phyloP scores from a whole-genome alignment of 2,888 invertebrate species.

The Polyploca ridens region DNA sequence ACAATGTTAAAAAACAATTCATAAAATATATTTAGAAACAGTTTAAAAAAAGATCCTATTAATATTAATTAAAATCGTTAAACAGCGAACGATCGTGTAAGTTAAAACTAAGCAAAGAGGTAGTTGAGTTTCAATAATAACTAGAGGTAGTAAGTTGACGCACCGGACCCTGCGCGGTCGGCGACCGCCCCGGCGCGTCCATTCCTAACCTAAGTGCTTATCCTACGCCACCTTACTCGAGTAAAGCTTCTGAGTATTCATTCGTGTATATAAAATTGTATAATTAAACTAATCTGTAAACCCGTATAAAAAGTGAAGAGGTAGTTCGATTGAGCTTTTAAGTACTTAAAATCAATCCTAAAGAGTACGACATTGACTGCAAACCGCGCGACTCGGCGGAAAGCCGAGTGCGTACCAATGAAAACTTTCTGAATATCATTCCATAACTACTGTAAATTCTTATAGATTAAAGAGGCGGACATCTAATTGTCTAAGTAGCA shows the following conservation, averaged over 20 bases:
- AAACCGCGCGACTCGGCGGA: conserved; percentile 43
- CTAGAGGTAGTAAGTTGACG: conserved; percentile 64
- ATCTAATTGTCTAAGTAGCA: conserved; percentile 79
- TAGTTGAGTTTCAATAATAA: conserved; percentile 80
- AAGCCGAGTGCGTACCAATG: conserved; percentile 42
- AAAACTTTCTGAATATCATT: conserved; percentile 53
- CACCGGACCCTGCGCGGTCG: conserved; percentile 81
- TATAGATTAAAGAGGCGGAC: conserved; percentile 80
- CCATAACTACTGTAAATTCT: conserved; percentile 66
- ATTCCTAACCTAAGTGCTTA: conserved; percentile 61
- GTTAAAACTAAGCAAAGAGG: conserved; percentile 82
- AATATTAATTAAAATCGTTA: conserved; percentile 71
- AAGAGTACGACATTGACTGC: conserved; percentile 67
- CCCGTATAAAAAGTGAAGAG: conserved; percentile 85
- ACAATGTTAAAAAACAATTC: conserved; percentile 77
- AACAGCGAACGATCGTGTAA: conserved; percentile 71
- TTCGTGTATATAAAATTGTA: conserved; percentile 83
- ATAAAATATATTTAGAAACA: conserved; percentile 82
- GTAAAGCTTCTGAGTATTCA: conserved; percentile 84
- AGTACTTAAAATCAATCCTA: conserved; percentile 79
- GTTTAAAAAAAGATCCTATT: conserved; percentile 72
- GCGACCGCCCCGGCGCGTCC: conserved; percentile 67
- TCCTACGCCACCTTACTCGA: conserved; percentile 78
- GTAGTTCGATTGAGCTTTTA: conserved; percentile 81
- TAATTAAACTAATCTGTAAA: conserved; percentile 85